Evolutionary conservation across 2,797 vertebrate genomes (phyloP), one percentile per base, ranked within the genome.

Genomic region (Perodicticus potto): DNA sequence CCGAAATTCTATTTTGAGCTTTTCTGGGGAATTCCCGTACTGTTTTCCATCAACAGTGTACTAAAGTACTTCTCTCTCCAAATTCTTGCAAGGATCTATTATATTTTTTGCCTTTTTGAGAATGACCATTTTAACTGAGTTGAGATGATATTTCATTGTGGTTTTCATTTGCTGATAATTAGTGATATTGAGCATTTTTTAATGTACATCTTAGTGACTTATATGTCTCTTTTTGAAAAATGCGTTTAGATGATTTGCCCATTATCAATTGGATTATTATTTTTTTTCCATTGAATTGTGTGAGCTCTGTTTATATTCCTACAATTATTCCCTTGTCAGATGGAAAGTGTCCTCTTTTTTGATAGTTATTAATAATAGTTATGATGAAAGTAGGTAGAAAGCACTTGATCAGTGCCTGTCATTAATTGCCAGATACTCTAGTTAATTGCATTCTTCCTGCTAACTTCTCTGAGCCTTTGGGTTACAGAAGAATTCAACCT

Each of bases 401-500:
- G 19, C 32, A 78, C 43, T 88, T 84, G 5, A 53, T 53, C 14
- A 83, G 23, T 80, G 40, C 32, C 19, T 95, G 55, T 1, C 34
- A 63, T 74, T 80, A 67, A 86, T 67, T 49, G 16, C n/a, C 81
- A 93, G 40, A 91, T 91, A 69, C 40, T 57, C 25, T 65, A 63
- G 61, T 82, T 86, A 19, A 49, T 57, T 85, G 23, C 40, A 81
- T 86, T 65, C 53, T 81, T 69, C 65, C 67, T 85, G 49, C 5
- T 88, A 73, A 88, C 23, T 84, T 94, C 32, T 78, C 22, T 57
- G 81, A 73, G 34, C 32, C 69, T 94, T 93, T 86, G 69, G 43
- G 80, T 63, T 82, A 55, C 76, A 77, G 80, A 93, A 59, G 23
- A 57, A 59, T 61, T 63, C 93, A 76, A 32, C 12, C 67, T 63